phyloP scores from a whole-genome alignment of 2,888 invertebrate species.

The Orthonychiurus folsomi region DNA sequence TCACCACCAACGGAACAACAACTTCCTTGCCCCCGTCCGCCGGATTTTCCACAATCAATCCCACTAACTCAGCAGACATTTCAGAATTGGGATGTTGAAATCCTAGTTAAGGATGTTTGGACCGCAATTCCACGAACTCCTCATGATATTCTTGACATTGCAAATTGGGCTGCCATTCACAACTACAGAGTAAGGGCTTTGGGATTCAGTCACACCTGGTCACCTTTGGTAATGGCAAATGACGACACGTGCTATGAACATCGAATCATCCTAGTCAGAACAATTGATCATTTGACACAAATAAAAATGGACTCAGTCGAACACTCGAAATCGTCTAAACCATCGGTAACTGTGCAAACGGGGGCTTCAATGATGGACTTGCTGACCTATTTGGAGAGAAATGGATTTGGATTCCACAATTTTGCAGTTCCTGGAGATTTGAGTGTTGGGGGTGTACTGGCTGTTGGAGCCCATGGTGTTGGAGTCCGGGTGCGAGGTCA shows the following conservation, averaged over 20 bases:
- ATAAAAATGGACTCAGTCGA: conserved; percentile 17
- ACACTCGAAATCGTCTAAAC: neutral
- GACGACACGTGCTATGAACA: conserved; percentile 1
- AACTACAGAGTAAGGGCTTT: conserved; percentile 16
- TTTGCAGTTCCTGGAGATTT: conserved; percentile 21
- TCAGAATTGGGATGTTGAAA: conserved; percentile 8
- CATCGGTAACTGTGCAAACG: conserved; percentile 17
- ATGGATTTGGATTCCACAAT: conserved; percentile 15
- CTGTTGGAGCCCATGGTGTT: conserved; percentile 21
- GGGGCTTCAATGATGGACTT: conserved; percentile 20
- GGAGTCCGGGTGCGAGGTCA: conserved; percentile 4
- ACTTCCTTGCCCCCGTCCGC: no score
- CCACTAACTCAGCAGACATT: neutral
- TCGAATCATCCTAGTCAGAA: neutral
- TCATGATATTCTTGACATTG: conserved; percentile 20
- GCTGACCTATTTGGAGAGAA: conserved; percentile 18
- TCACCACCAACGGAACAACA: no score
- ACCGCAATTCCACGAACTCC: conserved; percentile 6
- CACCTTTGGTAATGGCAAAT: conserved; percentile 14
- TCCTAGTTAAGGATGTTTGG: neutral
- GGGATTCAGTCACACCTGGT: conserved; percentile 19
- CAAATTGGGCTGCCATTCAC: conserved; percentile 23
- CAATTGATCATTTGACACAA: neutral
- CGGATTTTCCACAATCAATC: neutral
- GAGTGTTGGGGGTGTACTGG: conserved; percentile 24